Percentiles rank a stretch among this genome's conserved stretches.
phyloP scores from a whole-genome alignment of 2,113 vertebrate species.

The Rhynchopsitta pachyrhyncha region DNA sequence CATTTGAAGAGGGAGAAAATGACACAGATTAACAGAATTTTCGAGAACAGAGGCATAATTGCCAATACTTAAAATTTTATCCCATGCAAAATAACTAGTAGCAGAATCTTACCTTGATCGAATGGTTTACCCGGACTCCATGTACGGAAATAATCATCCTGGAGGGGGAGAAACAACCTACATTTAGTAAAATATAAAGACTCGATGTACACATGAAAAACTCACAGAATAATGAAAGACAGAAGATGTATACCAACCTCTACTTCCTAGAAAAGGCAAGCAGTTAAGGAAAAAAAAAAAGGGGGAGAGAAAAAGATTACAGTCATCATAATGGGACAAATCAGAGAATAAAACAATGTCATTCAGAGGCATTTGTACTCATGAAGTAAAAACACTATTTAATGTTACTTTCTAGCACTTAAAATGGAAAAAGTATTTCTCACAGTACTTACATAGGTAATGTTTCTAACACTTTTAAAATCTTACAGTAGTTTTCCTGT shows the following conservation, averaged over 20 bases:
- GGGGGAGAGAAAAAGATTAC: constrained; percentile 64
- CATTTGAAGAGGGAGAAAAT: neutral
- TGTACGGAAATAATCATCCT: constrained; percentile 87
- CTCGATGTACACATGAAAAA: neutral
- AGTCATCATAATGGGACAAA: constrained; percentile 66
- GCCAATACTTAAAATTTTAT: neutral
- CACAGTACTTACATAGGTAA: neutral
- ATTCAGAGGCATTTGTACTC: neutral
- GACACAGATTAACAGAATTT: neutral
- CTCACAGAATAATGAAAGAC: constrained; percentile 49
- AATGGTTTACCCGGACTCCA: constrained; percentile 92
- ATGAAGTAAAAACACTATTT: neutral
- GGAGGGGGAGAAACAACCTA: constrained; percentile 55
- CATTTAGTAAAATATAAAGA: constrained; percentile 43
- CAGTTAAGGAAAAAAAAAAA: constrained; percentile 71
- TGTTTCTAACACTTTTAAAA: neutral
- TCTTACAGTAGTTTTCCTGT: neutral
- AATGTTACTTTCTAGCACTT: neutral
- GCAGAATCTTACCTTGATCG: constrained; percentile 85
- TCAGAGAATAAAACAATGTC: constrained; percentile 2
- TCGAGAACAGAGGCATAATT: neutral
- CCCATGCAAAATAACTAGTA: neutral
- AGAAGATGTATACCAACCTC: constrained; percentile 82
- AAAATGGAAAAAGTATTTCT: neutral
- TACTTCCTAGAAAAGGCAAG: constrained; percentile 82